These are phyloP conservation scores for Philonicus albiceps DNA, from an alignment of 2,888 invertebrate species.

Conservation along the genomic window DNA sequence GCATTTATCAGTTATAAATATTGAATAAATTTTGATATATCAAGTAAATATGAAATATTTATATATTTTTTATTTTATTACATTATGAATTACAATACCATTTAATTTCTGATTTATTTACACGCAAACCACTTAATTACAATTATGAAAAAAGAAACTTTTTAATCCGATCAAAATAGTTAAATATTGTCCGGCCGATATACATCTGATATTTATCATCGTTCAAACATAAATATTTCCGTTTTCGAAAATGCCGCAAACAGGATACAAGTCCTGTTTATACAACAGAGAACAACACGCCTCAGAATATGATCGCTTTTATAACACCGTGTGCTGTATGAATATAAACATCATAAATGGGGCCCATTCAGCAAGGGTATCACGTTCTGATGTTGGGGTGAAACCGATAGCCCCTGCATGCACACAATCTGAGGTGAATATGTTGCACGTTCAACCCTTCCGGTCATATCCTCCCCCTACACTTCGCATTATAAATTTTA, in stretches of 20 bases:
- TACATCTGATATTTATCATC: background rate
- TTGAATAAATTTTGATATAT: background rate
- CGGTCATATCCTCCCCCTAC: background rate
- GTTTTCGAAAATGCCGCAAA: slow-evolving; percentile 12
- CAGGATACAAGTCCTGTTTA: slow-evolving; percentile 26
- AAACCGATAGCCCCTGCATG: background rate
- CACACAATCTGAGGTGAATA: background rate
- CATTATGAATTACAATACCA: background rate
- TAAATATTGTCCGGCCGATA: background rate
- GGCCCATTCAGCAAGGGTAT: background rate
- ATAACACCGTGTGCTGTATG: slow-evolving; percentile 13
- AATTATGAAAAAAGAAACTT: background rate
- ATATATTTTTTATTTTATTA: background rate
- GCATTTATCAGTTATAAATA: background rate
- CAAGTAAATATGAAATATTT: background rate
- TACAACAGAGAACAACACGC: background rate
- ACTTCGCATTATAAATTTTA: background rate
- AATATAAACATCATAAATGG: slow-evolving; percentile 30
- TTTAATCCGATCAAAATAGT: background rate
- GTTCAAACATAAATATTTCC: slow-evolving; percentile 26
- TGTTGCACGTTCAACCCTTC: background rate
- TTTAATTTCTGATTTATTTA: background rate
- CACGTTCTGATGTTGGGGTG: background rate
- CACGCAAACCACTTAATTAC: background rate
- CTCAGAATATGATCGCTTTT: slow-evolving; percentile 27